These are phyloP conservation scores for Halesus radiatus DNA, from an alignment of 1,140 invertebrate species.

Conservation along the genomic window DNA sequence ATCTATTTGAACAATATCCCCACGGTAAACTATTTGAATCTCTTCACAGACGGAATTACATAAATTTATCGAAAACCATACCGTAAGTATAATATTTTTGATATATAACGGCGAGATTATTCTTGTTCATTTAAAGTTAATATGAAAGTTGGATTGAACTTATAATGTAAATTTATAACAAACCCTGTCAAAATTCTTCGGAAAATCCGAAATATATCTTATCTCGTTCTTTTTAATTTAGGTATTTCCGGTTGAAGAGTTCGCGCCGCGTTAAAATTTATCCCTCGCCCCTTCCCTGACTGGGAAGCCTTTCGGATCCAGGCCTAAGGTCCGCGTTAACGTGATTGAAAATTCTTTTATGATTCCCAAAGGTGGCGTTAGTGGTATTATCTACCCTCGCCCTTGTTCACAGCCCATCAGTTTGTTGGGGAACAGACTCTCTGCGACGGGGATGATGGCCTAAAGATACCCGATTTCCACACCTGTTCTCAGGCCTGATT, in stretches of 20 bases:
- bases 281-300: not conserved
- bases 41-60: too few relatives aligned
- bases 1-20: too few relatives aligned
- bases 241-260: constrained; percentile 15
- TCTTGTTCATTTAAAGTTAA: constrained; percentile 6
- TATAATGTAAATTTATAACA: constrained; percentile 14
- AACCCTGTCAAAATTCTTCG: constrained; percentile 5
- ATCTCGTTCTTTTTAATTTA: constrained; percentile 13
- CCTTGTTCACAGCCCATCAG: constrained; percentile 10
- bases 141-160: not conserved
- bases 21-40: too few relatives aligned
- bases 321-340: constrained; percentile 18
- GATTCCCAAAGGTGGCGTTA: constrained; percentile 50
- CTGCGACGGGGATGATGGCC: not conserved
- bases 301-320: constrained; percentile 3
- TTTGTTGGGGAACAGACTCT: not conserved
- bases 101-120: too few relatives aligned
- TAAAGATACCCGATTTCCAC: constrained; percentile 34
- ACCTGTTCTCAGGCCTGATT: constrained; percentile 48
- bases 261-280: constrained; percentile 3
- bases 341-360: constrained; percentile 56
- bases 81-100: too few relatives aligned
- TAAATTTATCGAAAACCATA: too few relatives aligned
- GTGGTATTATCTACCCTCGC: constrained; percentile 31
- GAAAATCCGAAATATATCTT: not conserved